phyloP scores from a whole-genome alignment of 2,113 vertebrate species.

The Romanogobio albipinnatus region DNA sequence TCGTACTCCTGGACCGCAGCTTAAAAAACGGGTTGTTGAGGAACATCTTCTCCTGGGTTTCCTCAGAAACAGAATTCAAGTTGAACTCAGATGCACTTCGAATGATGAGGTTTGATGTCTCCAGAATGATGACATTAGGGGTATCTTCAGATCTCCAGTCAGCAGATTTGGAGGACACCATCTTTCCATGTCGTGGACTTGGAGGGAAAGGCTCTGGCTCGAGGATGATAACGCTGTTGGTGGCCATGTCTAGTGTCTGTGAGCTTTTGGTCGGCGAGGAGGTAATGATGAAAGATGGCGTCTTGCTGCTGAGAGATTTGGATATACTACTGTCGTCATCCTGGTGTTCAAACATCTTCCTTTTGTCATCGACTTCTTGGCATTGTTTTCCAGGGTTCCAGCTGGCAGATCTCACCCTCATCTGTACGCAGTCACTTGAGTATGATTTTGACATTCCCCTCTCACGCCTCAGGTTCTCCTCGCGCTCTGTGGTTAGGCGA shows the following conservation, averaged over 20 bases:
- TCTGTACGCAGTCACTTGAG: constrained; percentile 70
- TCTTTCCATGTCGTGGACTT: constrained; percentile 60
- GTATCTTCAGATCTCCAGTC: constrained; percentile 72
- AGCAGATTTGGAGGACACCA: constrained; percentile 46
- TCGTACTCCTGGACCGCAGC: constrained; percentile 76
- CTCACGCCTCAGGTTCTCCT: constrained; percentile 72
- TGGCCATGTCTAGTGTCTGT: constrained; percentile 65
- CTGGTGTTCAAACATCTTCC: constrained; percentile 60
- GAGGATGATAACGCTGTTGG: constrained; percentile 73
- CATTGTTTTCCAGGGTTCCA: constrained; percentile 52
- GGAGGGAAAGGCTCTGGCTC: constrained; percentile 67
- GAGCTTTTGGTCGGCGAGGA: constrained; percentile 73
- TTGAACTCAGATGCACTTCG: constrained; percentile 78
- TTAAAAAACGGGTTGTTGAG: constrained; percentile 82
- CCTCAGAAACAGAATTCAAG: constrained; percentile 71
- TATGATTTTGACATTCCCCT: constrained; percentile 70
- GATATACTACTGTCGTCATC: constrained; percentile 62
- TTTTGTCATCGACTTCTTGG: constrained; percentile 61
- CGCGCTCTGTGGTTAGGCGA: constrained; percentile 71
- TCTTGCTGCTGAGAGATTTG: constrained; percentile 69
- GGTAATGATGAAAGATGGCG: constrained; percentile 78
- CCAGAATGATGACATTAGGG: constrained; percentile 75
- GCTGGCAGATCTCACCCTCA: constrained; percentile 52
- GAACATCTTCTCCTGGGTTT: constrained; percentile 74
- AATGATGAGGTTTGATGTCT: constrained; percentile 77